Evolutionary conservation across 2,113 vertebrate genomes (phyloP).

Genomic region (Siniperca knerii): DNA sequence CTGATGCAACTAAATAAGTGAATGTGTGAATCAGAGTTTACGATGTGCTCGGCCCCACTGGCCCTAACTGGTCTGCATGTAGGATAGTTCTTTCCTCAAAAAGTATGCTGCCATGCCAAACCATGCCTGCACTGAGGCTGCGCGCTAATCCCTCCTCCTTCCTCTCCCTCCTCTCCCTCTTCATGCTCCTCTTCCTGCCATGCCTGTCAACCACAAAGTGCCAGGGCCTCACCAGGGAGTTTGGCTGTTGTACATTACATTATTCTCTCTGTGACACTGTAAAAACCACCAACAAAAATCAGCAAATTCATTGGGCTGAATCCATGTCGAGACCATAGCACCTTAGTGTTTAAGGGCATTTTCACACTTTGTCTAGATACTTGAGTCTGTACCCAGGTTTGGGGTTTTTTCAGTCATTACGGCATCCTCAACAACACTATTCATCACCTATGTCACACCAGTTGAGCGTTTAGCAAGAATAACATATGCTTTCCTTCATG

Average conservation of each 20-base stretch:
- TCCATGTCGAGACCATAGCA: not conserved
- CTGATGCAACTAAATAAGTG: slow-evolving; percentile 14
- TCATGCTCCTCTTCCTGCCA: slow-evolving; percentile 39
- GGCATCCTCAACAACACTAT: not conserved
- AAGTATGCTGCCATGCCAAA: slow-evolving; percentile 57
- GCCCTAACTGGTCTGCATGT: slow-evolving; percentile 64
- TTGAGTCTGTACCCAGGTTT: no score
- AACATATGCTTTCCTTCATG: not conserved
- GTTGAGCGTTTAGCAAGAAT: not conserved
- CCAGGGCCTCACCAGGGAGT: slow-evolving; percentile 29
- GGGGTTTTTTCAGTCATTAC: not conserved
- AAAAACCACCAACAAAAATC: not conserved
- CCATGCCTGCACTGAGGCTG: slow-evolving; percentile 71
- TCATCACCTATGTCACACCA: not conserved
- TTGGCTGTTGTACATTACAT: slow-evolving; percentile 21
- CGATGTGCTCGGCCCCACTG: slow-evolving; percentile 25
- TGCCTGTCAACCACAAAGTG: slow-evolving; percentile 68
- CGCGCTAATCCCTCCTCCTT: slow-evolving; percentile 35
- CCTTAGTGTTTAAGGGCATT: not conserved
- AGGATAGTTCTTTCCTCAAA: slow-evolving; percentile 24
- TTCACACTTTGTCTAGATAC: not conserved
- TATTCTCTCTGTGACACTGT: slow-evolving; percentile 16
- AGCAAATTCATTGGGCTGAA: not conserved
- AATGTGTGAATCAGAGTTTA: slow-evolving; percentile 32
- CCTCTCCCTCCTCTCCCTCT: slow-evolving; percentile 4